These are phyloP conservation scores for Oxygymnocypris stewartii DNA, from an alignment of 2,113 vertebrate genomes.

Conservation along the genomic window DNA sequence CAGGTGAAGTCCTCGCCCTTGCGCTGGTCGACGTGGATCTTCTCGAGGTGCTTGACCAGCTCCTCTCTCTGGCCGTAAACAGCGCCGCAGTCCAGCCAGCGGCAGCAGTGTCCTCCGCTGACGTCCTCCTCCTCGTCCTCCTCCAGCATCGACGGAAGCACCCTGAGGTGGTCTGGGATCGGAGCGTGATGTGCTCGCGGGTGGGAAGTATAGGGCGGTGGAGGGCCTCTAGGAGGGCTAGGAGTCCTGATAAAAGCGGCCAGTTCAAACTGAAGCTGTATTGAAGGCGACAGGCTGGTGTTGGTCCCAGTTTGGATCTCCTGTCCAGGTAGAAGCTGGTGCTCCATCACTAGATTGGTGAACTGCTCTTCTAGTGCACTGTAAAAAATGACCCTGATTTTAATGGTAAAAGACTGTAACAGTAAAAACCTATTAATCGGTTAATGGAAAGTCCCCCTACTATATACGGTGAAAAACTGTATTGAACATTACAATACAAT, in stretches of 20 bases:
- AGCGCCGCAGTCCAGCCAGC: slow-evolving; percentile 85
- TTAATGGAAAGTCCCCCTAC: too few relatives aligned
- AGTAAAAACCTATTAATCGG: too few relatives aligned
- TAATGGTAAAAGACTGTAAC: too few relatives aligned
- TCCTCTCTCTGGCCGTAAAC: slow-evolving; percentile 89
- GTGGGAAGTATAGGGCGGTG: slow-evolving; percentile 85
- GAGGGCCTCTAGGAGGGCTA: slow-evolving; percentile 75
- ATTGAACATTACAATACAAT: too few relatives aligned
- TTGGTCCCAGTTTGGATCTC: slow-evolving; percentile 12
- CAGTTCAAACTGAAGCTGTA: slow-evolving; percentile 54
- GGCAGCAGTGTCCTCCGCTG: slow-evolving; percentile 78
- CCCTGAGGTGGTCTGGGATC: slow-evolving; percentile 40
- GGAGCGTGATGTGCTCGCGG: slow-evolving; percentile 51
- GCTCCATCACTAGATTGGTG: slow-evolving; percentile 87
- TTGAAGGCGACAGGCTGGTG: slow-evolving; percentile 59
- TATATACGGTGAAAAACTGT: too few relatives aligned
- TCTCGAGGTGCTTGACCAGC: slow-evolving; percentile 92
- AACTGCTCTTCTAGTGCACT: slow-evolving; percentile 70
- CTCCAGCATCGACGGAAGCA: slow-evolving; percentile 70
- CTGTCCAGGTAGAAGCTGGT: slow-evolving; percentile 67
- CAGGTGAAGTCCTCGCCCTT: slow-evolving; percentile 95
- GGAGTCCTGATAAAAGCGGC: slow-evolving; percentile 54
- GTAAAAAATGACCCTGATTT: too few relatives aligned
- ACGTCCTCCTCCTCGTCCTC: slow-evolving; percentile 81
- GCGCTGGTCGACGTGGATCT: slow-evolving; percentile 90